These are phyloP conservation scores for Hippocampus guttulatus DNA, from an alignment of 2,113 vertebrate species.

Conservation along the genomic window DNA sequence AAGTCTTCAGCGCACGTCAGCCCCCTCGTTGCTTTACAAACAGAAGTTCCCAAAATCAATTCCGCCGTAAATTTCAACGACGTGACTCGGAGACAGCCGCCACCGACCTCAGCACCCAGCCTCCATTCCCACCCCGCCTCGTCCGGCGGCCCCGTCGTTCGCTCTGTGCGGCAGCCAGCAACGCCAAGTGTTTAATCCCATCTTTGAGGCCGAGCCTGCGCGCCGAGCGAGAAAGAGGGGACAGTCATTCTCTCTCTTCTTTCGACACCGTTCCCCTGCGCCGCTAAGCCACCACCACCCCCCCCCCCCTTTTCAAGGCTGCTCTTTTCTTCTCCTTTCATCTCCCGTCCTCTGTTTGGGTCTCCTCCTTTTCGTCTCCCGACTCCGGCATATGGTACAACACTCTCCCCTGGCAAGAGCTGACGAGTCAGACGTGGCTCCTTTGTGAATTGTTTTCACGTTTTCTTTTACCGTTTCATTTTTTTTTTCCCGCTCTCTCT, in stretches of 20 bases:
- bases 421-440: slow-evolving; percentile 57
- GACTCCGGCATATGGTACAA: slow-evolving; percentile 40
- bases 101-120: not conserved
- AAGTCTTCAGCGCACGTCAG: slow-evolving; percentile 11
- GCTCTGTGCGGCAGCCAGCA: slow-evolving; percentile 67
- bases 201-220: slow-evolving; percentile 60
- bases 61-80: slow-evolving; percentile 44
- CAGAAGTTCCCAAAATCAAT: slow-evolving; percentile 40
- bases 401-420: slow-evolving; percentile 47
- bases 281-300: slow-evolving; percentile 38
- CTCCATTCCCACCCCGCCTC: slow-evolving; percentile 12
- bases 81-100: not conserved
- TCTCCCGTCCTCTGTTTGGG: slow-evolving; percentile 66
- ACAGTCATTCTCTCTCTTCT: slow-evolving; percentile 61
- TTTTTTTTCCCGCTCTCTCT: not conserved
- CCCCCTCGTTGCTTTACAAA: slow-evolving; percentile 20
- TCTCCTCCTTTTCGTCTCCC: slow-evolving; percentile 49
- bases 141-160: slow-evolving; percentile 34
- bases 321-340: slow-evolving; percentile 65
- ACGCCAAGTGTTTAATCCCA: slow-evolving; percentile 69
- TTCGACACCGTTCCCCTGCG: slow-evolving; percentile 51
- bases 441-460: slow-evolving; percentile 42
- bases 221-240: slow-evolving; percentile 52
- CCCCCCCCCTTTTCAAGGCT: slow-evolving; percentile 64
- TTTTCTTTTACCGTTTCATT: not conserved